These are phyloP conservation scores for Cheilosia vulpina DNA, from an alignment of 2,888 invertebrate species.

Conservation along the genomic window DNA sequence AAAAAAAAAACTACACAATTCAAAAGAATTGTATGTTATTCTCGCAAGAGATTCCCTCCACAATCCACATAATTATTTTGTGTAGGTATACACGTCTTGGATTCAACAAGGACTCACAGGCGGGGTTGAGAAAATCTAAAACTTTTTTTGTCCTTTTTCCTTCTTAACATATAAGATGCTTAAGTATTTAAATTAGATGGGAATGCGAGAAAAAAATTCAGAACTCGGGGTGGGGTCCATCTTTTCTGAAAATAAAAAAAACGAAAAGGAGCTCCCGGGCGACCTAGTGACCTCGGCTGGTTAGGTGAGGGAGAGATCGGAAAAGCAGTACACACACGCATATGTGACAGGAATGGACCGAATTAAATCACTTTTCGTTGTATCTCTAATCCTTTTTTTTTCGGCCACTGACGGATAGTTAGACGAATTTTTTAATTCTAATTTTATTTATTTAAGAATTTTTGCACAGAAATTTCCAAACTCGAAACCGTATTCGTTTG, in stretches of 20 bases:
- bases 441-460: neutral
- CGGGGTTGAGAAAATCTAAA: constrained; percentile 45
- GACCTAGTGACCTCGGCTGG: constrained; percentile 83
- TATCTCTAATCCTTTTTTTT: constrained; percentile 18
- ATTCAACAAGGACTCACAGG: constrained; percentile 59
- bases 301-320: constrained; percentile 38
- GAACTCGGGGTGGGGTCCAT: constrained; percentile 59
- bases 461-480: constrained; percentile 4
- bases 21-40: constrained; percentile 36
- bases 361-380: constrained; percentile 64
- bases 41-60: constrained; percentile 53
- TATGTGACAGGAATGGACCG: constrained; percentile 64
- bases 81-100: constrained; percentile 54
- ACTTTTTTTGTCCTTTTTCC: neutral
- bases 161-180: neutral
- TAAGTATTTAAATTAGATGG: constrained; percentile 35
- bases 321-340: constrained; percentile 63
- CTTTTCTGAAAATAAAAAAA: constrained; percentile 16
- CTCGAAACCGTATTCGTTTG: constrained; percentile 27
- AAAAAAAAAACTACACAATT: constrained; percentile 26
- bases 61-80: constrained; percentile 66
- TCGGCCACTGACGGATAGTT: neutral
- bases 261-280: constrained; percentile 79
- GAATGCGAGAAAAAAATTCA: constrained; percentile 1
- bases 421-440: constrained; percentile 2